phyloP scores from a whole-genome alignment of 1,140 invertebrate species.

The Drosophila trapezifrons region DNA sequence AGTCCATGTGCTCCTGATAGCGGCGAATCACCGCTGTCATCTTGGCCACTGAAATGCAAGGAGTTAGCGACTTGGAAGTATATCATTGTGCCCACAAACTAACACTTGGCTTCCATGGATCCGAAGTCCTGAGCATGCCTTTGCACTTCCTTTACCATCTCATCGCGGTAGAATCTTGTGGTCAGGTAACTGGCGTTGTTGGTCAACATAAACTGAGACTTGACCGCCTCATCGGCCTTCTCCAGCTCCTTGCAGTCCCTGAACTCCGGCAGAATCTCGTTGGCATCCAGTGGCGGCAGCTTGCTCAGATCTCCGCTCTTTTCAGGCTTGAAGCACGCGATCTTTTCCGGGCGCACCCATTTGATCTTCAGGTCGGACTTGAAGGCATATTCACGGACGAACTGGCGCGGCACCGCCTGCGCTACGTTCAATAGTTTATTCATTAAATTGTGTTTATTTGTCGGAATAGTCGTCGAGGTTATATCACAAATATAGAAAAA shows the following conservation, averaged over 20 bases:
- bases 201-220: conserved; percentile 86
- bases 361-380: conserved; percentile 87
- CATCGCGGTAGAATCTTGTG: conserved; percentile 77
- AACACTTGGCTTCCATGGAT: conserved; percentile 87
- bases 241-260: conserved; percentile 85
- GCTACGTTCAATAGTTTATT: conserved; percentile 71
- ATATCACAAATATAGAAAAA: conserved; percentile 47
- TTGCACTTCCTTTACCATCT: conserved; percentile 85
- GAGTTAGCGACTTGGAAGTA: not conserved
- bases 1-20: conserved; percentile 85
- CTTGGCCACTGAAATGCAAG: conserved; percentile 85
- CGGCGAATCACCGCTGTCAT: conserved; percentile 86
- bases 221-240: conserved; percentile 86
- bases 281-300: conserved; percentile 82
- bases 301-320: conserved; percentile 86
- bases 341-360: conserved; percentile 87
- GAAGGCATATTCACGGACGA: conserved; percentile 84
- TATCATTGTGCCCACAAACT: not conserved
- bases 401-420: conserved; percentile 65
- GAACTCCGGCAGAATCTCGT: conserved; percentile 79
- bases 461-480: conserved; percentile 40
- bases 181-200: conserved; percentile 84
- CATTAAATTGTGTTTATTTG: conserved; percentile 50
- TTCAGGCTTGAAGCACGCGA: conserved; percentile 85
- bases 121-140: conserved; percentile 85